These are phyloP conservation scores for Zaprionus vittiger DNA, from an alignment of 1,140 invertebrate genomes.

Conservation along the genomic window DNA sequence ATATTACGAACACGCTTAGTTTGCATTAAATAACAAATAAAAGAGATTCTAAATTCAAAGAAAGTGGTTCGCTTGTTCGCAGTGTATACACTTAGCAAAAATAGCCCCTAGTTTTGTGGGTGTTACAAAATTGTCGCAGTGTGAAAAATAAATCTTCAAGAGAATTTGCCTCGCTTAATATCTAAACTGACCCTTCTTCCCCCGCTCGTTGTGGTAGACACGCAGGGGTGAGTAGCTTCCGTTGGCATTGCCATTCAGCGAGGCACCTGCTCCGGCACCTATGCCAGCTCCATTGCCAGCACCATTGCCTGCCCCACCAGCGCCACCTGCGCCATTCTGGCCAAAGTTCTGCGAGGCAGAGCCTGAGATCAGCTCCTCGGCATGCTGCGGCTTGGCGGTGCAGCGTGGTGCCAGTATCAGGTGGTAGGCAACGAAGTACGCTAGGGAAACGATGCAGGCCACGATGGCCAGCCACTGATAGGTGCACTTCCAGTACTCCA, in stretches of 20 bases:
- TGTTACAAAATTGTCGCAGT: constrained; percentile 27
- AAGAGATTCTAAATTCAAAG: constrained; percentile 66
- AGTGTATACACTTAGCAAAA: constrained; percentile 82
- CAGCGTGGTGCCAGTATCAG: constrained; percentile 89
- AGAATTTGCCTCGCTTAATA: constrained; percentile 85
- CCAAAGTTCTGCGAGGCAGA: constrained; percentile 84
- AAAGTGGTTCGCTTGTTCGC: constrained; percentile 39
- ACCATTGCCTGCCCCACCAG: constrained; percentile 49
- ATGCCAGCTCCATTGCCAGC: constrained; percentile 52
- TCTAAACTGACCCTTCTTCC: constrained; percentile 91
- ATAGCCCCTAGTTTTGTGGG: constrained; percentile 52
- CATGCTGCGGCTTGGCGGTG: constrained; percentile 87
- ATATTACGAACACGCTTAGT: constrained; percentile 79
- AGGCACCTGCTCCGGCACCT: constrained; percentile 34
- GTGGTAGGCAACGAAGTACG: constrained; percentile 90
- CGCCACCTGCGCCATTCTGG: constrained; percentile 45
- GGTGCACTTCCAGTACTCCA: constrained; percentile 82
- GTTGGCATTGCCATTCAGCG: constrained; percentile 75
- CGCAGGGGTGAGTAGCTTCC: constrained; percentile 90
- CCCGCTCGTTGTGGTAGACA: constrained; percentile 91
- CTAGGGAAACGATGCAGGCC: constrained; percentile 86
- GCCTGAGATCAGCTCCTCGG: constrained; percentile 85
- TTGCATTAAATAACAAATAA: constrained; percentile 81
- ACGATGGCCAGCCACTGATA: constrained; percentile 87
- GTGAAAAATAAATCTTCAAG: constrained; percentile 8